phyloP scores from a whole-genome alignment of 2,113 vertebrate species.

The Sporophila hypoxantha region DNA sequence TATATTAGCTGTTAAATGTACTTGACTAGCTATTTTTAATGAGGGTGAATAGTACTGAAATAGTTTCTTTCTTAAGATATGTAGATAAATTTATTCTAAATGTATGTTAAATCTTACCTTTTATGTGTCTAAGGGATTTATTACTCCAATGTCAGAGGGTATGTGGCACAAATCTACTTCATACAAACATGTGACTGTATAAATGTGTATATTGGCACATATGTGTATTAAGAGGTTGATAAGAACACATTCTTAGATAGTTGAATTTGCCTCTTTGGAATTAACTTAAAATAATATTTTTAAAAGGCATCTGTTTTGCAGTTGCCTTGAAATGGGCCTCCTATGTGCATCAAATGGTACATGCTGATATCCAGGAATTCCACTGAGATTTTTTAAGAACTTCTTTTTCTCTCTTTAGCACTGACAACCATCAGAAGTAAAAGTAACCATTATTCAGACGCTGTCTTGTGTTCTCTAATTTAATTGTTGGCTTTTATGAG shows the following conservation, averaged over 20 bases:
- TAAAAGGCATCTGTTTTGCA: background rate
- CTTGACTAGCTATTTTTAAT: background rate
- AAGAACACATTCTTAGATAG: background rate
- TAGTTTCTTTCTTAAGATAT: background rate
- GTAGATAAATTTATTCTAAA: background rate
- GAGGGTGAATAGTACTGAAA: background rate
- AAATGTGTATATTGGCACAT: background rate
- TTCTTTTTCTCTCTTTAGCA: background rate
- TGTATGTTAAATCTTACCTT: background rate
- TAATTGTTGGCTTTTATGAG: slow-evolving; percentile 24
- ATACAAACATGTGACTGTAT: background rate
- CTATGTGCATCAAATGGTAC: background rate
- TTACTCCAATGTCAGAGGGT: background rate
- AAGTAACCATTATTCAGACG: background rate
- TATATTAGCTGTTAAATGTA: background rate
- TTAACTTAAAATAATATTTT: background rate
- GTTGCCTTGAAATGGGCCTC: background rate
- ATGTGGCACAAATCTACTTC: background rate
- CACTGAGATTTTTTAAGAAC: background rate
- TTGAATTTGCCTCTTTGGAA: background rate
- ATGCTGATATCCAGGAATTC: background rate
- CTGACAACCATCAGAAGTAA: background rate
- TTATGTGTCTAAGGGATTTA: background rate
- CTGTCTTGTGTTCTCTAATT: slow-evolving; percentile 27
- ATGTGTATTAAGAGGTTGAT: background rate